Conservation (phyloP, 2,113 vertebrate genomes). For the Lepus europaeus region DNA sequence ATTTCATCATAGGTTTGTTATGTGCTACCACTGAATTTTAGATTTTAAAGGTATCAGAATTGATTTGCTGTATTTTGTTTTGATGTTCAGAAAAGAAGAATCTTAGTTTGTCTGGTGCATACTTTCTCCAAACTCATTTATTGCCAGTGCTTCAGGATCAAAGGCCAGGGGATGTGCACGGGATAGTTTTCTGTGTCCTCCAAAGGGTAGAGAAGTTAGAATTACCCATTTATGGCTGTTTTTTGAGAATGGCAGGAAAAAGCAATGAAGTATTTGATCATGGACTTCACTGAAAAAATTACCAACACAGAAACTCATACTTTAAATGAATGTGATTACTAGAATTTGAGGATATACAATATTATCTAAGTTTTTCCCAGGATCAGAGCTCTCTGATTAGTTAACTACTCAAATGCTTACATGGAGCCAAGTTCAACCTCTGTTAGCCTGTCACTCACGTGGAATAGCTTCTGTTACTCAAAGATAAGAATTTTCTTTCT, state of each 20-base stretch:
- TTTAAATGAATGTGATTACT: neutral
- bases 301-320: neutral
- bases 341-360: neutral
- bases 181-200: neutral
- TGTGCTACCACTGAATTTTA: neutral
- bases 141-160: neutral
- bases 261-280: neutral
- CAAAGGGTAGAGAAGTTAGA: neutral
- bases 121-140: neutral
- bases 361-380: neutral
- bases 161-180: neutral
- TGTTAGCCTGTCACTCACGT: neutral
- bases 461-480: neutral
- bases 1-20: neutral
- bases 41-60: neutral
- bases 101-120: neutral
- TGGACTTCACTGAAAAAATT: neutral
- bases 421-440: neutral
- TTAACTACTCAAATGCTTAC: neutral
- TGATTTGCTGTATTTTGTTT: neutral
- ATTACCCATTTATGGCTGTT: neutral
- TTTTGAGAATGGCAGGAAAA: neutral
- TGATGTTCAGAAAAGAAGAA: slow-evolving; percentile 15
- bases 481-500: neutral
- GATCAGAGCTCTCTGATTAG: neutral